Conservation (phyloP, 2,113 vertebrate genomes). For the Istiophorus platypterus region DNA sequence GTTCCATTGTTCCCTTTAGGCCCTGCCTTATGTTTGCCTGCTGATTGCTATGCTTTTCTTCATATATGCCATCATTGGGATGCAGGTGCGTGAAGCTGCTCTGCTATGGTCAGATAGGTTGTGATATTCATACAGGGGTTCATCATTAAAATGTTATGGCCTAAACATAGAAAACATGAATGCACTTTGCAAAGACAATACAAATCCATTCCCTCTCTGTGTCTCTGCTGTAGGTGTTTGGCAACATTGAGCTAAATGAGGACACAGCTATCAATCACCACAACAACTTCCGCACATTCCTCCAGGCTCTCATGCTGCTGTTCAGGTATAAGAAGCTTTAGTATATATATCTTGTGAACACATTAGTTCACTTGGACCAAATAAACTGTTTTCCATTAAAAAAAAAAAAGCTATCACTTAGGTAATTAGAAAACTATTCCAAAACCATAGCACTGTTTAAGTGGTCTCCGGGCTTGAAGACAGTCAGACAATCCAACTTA, state of each 20-base stretch:
- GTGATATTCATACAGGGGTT: conserved; percentile 3
- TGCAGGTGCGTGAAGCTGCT: conserved; percentile 88
- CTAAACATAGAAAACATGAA: neutral
- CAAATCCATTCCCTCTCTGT: neutral
- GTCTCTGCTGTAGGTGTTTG: conserved; percentile 89
- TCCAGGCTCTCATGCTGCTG: conserved; percentile 95
- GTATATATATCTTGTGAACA: neutral
- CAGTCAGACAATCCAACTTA: too few species aligned
- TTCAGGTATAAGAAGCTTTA: conserved; percentile 87
- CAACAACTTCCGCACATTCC: conserved; percentile 96
- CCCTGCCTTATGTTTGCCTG: conserved; percentile 96
- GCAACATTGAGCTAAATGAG: conserved; percentile 94
- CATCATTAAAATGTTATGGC: neutral
- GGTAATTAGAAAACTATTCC: too few species aligned
- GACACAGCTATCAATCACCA: conserved; percentile 93
- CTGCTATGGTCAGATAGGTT: conserved; percentile 3
- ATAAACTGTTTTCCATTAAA: too few species aligned
- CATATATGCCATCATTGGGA: conserved; percentile 98
- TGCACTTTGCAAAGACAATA: neutral
- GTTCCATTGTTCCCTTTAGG: conserved; percentile 81
- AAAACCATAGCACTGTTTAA: too few species aligned
- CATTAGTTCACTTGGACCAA: too few species aligned
- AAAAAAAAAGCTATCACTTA: too few species aligned
- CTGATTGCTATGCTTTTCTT: conserved; percentile 99
- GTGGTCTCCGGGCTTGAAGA: too few species aligned